Conservation (phyloP, 2,888 invertebrate species). For the Megalurothrips usitatus region DNA sequence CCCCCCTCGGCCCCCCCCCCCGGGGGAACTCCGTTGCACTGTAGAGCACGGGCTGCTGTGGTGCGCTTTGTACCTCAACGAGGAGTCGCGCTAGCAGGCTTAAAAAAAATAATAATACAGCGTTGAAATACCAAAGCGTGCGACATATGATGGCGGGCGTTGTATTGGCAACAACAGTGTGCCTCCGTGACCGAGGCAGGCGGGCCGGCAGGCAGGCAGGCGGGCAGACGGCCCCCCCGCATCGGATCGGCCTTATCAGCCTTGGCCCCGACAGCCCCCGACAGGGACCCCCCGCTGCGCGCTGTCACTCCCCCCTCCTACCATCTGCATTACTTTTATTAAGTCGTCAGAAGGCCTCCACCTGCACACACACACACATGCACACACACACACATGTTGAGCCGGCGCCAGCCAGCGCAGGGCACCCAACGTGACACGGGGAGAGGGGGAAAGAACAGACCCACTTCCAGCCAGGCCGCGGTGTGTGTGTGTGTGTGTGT, state of each 20-base stretch:
- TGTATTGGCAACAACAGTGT: neutral
- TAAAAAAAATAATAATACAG: no score
- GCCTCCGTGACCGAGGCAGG: neutral
- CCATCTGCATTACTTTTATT: conserved; percentile 20
- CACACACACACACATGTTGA: no score
- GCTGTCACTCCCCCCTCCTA: neutral
- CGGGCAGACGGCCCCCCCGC: neutral
- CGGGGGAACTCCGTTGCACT: no score
- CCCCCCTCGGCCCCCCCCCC: no score
- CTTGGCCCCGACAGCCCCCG: neutral
- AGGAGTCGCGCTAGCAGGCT: no score
- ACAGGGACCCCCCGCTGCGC: neutral
- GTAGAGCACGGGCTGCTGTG: no score
- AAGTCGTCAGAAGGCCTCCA: neutral
- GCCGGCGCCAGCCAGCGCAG: neutral
- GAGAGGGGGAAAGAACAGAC: neutral
- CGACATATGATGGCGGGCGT: no score
- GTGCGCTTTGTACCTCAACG: no score
- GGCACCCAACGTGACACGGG: neutral
- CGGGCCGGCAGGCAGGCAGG: neutral
- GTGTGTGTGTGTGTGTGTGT: neutral
- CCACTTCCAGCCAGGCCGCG: neutral
- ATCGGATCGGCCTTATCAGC: neutral
- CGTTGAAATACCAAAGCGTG: neutral
- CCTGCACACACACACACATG: no score